Evolutionary conservation across 2,113 vertebrate genomes (phyloP), one percentile per base, ranked within the genome.

Genomic region (Regulus satrapa): DNA sequence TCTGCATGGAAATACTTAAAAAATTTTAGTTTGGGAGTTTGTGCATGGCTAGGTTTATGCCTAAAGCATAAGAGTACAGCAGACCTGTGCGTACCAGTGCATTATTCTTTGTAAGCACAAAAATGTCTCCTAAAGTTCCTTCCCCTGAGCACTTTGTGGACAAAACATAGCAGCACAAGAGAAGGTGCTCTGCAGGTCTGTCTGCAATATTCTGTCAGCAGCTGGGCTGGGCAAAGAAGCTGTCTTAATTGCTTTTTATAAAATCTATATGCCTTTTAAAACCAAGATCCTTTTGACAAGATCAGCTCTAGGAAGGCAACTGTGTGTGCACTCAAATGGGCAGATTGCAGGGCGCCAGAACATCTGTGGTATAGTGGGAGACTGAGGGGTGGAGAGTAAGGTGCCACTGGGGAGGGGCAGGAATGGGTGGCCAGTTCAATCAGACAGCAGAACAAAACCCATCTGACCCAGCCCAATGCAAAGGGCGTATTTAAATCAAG

Each of bases 1-100:
- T 88, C 34, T 62, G 10, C 6, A 5, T 59, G 18, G 34, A 56
- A 63, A 55, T 68, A 43, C 31, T 75, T 59, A 3, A 40, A 75
- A 55, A 45, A 55, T 31, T 43, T 32, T 62, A 46, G 19, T 68
- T 63, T 45, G 24, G 26, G 43, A 24, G 4, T 54, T 56, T 85
- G n/a, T 82, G 23, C 36, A 10, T 61, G 31, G 31, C 66, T 55
- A 14, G 9, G 31, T 71, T 56, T 52, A 5, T 66, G 38, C 38
- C 41, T 54, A 54, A 58, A 62, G 38, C 10, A 3, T 48, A 9
- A 3, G 7, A 72, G 31, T 62, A 78, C 76, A 74, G 45, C 18
- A 80, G n/a, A 76, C n/a, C 4, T 58, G 12, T 62, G 19, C 0
- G 0, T 63, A 43, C 9, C 28, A 12, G 13, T 1, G 1, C 48